A percentile compares a stretch with the other conserved stretches of the same genome.
Evolutionary conservation across 2,797 vertebrate species (phyloP).

Genomic region (Caiman crocodilus): DNA sequence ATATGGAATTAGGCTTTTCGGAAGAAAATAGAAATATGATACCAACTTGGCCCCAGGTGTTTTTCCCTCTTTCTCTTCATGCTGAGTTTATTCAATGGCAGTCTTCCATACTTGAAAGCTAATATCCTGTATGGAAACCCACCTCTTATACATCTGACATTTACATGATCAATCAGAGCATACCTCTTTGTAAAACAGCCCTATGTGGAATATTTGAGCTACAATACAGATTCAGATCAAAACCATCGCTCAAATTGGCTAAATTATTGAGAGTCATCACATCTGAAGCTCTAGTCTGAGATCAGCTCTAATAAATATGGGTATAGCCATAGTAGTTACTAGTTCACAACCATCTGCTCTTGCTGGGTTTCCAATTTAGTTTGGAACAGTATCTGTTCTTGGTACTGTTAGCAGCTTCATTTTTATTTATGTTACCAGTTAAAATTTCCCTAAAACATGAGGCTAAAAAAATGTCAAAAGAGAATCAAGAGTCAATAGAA

Average conservation of each 20-base stretch:
- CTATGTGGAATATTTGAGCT: not conserved
- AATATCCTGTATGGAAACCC: not conserved
- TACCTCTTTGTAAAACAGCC: not conserved
- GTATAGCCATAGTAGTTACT: not conserved
- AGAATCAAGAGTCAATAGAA: not conserved
- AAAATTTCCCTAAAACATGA: conserved; percentile 10
- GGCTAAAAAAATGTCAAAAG: not conserved
- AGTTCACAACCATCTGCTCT: not conserved
- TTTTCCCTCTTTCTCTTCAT: conserved; percentile 60
- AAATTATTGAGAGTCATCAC: not conserved
- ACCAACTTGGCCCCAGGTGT: conserved; percentile 63
- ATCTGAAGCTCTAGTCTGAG: not conserved
- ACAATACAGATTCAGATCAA: conserved; percentile 7
- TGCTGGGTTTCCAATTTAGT: not conserved
- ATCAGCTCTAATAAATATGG: not conserved
- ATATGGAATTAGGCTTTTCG: conserved; percentile 23
- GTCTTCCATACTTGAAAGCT: conserved; percentile 30
- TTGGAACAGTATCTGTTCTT: not conserved
- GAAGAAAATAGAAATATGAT: conserved; percentile 76
- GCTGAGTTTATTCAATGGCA: conserved; percentile 17
- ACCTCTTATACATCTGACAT: not conserved
- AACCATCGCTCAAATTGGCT: not conserved
- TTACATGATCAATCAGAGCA: not conserved
- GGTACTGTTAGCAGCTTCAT: not conserved
- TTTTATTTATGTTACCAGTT: not conserved